Evolutionary conservation across 2,888 invertebrate species (phyloP).

Genomic region (Patella caerulea): DNA sequence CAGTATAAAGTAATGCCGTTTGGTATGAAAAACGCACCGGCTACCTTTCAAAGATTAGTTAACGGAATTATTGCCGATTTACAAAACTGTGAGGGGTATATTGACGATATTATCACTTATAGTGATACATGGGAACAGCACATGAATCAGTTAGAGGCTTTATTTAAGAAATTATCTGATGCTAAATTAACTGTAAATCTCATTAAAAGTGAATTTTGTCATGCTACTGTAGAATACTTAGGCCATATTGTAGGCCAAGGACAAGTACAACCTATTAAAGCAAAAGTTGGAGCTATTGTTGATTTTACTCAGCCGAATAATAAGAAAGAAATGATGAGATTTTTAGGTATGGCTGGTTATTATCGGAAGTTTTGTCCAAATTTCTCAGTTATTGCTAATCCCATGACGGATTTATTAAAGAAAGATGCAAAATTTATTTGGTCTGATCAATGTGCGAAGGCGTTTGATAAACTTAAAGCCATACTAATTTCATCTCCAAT

Average conservation of each 20-base stretch:
- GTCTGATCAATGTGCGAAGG: slow-evolving; percentile 47
- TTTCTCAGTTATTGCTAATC: slow-evolving; percentile 29
- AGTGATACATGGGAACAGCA: slow-evolving; percentile 25
- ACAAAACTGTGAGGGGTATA: slow-evolving; percentile 31
- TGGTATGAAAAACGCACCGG: slow-evolving; percentile 42
- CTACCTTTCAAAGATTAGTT: slow-evolving; percentile 40
- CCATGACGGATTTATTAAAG: slow-evolving; percentile 25
- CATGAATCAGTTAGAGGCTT: slow-evolving; percentile 18
- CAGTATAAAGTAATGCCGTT: slow-evolving; percentile 45
- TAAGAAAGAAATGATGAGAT: slow-evolving; percentile 34
- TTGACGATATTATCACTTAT: slow-evolving; percentile 36
- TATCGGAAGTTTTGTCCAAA: slow-evolving; percentile 37
- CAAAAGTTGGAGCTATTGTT: slow-evolving; percentile 28
- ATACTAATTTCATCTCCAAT: slow-evolving; percentile 31
- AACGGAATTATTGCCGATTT: slow-evolving; percentile 25
- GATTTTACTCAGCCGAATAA: slow-evolving; percentile 30
- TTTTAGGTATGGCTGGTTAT: slow-evolving; percentile 36
- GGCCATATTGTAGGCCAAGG: slow-evolving; percentile 44
- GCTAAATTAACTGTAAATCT: slow-evolving; percentile 29
- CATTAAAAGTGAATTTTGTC: slow-evolving; percentile 22
- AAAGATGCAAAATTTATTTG: slow-evolving; percentile 46
- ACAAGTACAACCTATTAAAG: slow-evolving; percentile 33
- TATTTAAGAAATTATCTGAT: slow-evolving; percentile 15
- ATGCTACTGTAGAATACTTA: slow-evolving; percentile 32
- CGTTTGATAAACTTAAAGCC: slow-evolving; percentile 56